Conservation (phyloP, 2,113 vertebrate genomes). For the Arvicanthis niloticus region DNA sequence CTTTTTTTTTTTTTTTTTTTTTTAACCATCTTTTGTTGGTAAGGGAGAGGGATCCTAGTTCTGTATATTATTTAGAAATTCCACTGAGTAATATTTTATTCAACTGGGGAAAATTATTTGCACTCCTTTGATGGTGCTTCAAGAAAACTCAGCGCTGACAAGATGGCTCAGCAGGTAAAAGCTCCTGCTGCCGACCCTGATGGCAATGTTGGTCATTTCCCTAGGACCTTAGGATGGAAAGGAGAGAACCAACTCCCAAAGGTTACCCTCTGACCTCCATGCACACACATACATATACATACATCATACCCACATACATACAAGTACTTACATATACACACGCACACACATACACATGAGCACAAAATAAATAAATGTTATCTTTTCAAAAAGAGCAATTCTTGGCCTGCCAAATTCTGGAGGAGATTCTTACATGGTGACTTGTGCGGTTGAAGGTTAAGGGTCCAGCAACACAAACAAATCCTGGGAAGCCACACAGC, state of each 20-base stretch:
- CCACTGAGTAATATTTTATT: constrained; percentile 23
- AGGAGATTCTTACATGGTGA: neutral
- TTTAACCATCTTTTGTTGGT: constrained; percentile 23
- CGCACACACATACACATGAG: neutral
- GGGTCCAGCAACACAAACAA: constrained; percentile 1
- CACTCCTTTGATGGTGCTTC: neutral
- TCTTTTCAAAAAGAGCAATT: neutral
- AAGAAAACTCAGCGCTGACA: neutral
- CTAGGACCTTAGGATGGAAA: neutral
- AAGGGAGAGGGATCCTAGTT: neutral
- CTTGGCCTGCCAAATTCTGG: neutral
- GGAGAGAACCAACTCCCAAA: neutral
- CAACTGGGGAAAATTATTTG: neutral
- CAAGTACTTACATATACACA: neutral
- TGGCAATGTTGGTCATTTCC: neutral
- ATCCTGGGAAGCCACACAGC: neutral
- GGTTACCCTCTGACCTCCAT: neutral
- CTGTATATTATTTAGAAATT: neutral
- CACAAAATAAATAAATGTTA: neutral
- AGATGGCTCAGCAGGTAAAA: too few species aligned
- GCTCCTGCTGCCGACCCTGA: too few species aligned
- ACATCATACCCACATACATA: neutral
- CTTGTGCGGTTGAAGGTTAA: neutral
- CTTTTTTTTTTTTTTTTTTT: constrained; percentile 11
- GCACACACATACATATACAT: too few species aligned